Percentiles rank a stretch among this genome's conserved stretches.
Conservation (phyloP, 2,797 vertebrate species). For the Manis javanica region DNA sequence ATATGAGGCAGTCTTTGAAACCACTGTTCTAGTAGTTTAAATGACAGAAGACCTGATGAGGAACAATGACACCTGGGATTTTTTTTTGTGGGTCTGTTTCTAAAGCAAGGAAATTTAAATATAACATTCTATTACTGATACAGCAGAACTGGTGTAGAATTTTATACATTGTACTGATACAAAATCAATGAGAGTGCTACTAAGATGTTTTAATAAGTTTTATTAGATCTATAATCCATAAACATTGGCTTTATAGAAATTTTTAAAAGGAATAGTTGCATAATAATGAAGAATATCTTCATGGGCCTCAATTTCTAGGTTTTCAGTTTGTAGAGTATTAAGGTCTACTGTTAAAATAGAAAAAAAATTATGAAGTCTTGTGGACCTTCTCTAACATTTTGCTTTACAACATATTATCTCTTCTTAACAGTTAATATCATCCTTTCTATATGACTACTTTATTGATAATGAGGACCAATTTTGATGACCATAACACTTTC, state of each 20-base stretch:
- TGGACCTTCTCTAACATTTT: background rate
- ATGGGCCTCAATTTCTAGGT: background rate
- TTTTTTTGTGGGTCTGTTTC: background rate
- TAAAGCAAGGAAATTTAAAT: background rate
- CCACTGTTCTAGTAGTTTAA: background rate
- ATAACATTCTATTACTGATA: background rate
- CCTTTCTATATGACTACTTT: background rate
- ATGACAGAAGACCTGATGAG: background rate
- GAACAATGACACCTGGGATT: background rate
- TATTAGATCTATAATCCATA: background rate
- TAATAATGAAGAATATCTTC: background rate
- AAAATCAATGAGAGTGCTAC: background rate
- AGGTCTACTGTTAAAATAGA: background rate
- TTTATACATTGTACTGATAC: background rate
- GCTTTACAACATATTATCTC: background rate
- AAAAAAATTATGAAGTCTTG: background rate
- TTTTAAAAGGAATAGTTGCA: background rate
- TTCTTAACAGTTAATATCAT: background rate
- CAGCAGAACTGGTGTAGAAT: background rate
- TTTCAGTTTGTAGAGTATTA: background rate
- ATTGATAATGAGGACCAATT: background rate
- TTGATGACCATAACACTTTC: background rate
- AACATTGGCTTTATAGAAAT: background rate
- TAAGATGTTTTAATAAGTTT: background rate
- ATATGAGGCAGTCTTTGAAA: background rate